Conservation (phyloP, 2,888 invertebrate species). For the Tipula vernalis region DNA sequence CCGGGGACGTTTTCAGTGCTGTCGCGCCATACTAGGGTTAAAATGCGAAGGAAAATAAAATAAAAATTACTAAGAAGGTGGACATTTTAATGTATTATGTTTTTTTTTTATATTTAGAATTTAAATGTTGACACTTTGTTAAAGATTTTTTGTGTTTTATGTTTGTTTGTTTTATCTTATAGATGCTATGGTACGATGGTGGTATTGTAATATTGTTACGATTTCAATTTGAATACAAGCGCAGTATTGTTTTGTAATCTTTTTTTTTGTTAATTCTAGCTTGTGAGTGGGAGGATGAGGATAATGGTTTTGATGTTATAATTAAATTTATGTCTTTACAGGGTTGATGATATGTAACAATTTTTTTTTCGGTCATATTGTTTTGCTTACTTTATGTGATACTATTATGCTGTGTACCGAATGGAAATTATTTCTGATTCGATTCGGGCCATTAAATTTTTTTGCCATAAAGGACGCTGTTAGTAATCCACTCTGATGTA, state of each 20-base stretch:
- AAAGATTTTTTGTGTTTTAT: not conserved
- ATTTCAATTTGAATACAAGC: not conserved
- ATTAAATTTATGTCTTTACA: not conserved
- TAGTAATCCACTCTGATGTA: not conserved
- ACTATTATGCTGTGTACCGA: not conserved
- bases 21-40: not conserved
- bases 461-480: not conserved
- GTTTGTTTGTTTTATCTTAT: not conserved
- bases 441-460: not conserved
- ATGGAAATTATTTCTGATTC: not conserved
- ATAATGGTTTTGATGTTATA: not conserved
- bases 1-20: not conserved
- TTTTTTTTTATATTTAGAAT: not conserved
- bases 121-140: not conserved
- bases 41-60: not conserved
- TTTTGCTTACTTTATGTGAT: not conserved
- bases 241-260: not conserved
- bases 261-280: not conserved
- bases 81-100: not conserved
- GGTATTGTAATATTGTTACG: not conserved
- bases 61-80: not conserved
- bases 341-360: not conserved
- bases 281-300: not conserved
- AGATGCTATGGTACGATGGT: not conserved
- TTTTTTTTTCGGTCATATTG: not conserved